phyloP scores from a whole-genome alignment of 2,888 invertebrate species.

The Lordiphosa andalusiaca region DNA sequence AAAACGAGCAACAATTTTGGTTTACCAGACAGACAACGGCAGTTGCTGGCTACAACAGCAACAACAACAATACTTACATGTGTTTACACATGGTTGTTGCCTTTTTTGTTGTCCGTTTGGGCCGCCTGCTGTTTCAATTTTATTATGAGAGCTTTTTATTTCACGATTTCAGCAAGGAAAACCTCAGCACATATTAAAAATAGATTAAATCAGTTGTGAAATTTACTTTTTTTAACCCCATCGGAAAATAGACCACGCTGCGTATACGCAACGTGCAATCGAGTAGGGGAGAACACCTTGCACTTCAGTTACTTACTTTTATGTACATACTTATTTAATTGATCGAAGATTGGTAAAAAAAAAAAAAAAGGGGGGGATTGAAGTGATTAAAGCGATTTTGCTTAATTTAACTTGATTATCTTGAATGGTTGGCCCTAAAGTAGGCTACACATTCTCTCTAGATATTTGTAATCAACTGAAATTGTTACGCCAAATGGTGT shows the following conservation, averaged over 20 bases:
- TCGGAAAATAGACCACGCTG: not conserved
- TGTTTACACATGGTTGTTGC: slow-evolving; percentile 55
- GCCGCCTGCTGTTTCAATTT: slow-evolving; percentile 58
- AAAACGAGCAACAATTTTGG: slow-evolving; percentile 73
- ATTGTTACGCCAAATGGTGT: no score
- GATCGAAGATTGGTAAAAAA: no score
- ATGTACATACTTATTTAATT: no score
- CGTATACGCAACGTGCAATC: not conserved
- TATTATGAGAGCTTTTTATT: slow-evolving; percentile 57
- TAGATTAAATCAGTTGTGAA: slow-evolving; percentile 54
- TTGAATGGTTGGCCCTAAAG: no score
- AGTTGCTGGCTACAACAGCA: slow-evolving; percentile 36
- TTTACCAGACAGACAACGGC: slow-evolving; percentile 69
- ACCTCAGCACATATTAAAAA: slow-evolving; percentile 48
- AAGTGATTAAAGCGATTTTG: no score
- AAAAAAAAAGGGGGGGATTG: no score
- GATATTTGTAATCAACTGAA: no score
- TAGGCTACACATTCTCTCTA: no score
- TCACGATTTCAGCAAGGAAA: slow-evolving; percentile 22
- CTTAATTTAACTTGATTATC: no score
- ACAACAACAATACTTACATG: slow-evolving; percentile 54
- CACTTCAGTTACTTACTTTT: no score
- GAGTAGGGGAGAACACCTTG: no score
- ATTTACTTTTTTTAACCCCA: slow-evolving; percentile 32
- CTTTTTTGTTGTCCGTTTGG: slow-evolving; percentile 22